Evolutionary conservation across 2,888 invertebrate genomes (phyloP), one percentile per base, ranked within the genome.

Genomic region (Epicampocera succincta): DNA sequence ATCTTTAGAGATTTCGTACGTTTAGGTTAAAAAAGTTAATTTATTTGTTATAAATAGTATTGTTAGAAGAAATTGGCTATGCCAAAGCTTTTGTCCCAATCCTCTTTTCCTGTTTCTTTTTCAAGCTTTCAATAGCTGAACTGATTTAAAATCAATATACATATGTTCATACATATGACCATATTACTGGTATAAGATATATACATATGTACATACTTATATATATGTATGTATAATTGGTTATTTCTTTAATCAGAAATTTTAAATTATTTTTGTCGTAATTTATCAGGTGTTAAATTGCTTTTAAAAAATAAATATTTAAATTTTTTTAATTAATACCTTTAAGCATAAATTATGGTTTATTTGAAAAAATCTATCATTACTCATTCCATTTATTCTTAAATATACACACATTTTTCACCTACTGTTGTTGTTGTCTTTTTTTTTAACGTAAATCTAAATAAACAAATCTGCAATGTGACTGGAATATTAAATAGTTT

Each of bases 381-480:
- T 76, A 76, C 42, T 76, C 76, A 69, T 54, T 61, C 52, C 60
- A 75, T 44, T 73, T 65, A 46, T 69, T 61, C 38, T 48, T 61
- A 21, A 76, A 60, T 50, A 68, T 29, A 29, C 29, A 17, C n/a
- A n/a, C n/a, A 54, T 48, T 65, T 46, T 60, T 52, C 17, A 25
- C 8, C 54, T 65, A 8, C n/a, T 44, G 17, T 61, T 68, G n/a
- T 54, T 69, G 48, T 19, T 76, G 6, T 17, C 17, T 52, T 66
- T 38, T 52, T 68, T 9, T 8, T 44, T 75, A 71, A 69, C 65
- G 58, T 56, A 82, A 80, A 83, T 63, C 72, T 72, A 78, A 65
- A 80, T 80, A 78, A 72, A 73, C 80, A 83, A 76, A 83, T 83
- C 71, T 61, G 65, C 38, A 75, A 72, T 80, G 72, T 76, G 79